These are phyloP conservation scores for Heliconius sara DNA, from an alignment of 2,888 invertebrate species.

Conservation along the genomic window DNA sequence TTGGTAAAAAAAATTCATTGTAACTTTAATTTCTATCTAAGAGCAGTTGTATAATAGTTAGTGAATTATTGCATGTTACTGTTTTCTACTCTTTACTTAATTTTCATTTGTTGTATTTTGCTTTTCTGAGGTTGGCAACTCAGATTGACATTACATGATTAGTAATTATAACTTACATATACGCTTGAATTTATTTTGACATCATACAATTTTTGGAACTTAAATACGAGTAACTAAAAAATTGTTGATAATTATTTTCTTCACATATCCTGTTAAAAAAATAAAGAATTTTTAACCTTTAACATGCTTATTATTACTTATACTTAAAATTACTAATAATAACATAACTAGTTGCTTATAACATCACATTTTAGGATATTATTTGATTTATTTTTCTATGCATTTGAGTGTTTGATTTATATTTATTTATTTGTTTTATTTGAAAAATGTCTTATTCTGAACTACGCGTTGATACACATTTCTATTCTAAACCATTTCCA, in stretches of 20 bases:
- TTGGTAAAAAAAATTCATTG: too few species aligned
- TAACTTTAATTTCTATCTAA: too few species aligned
- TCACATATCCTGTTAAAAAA: neutral
- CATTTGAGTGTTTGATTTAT: neutral
- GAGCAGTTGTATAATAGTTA: too few species aligned
- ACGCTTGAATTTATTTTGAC: too few species aligned
- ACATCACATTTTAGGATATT: neutral
- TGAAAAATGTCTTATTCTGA: constrained; percentile 28
- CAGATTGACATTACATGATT: too few species aligned
- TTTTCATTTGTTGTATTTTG: too few species aligned
- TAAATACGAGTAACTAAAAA: too few species aligned
- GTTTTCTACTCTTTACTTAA: too few species aligned
- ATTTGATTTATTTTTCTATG: neutral
- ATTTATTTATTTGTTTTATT: neutral
- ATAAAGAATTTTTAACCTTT: neutral
- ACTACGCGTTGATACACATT: constrained; percentile 41
- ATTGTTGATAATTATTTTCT: neutral
- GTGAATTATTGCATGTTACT: too few species aligned
- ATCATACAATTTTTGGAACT: too few species aligned
- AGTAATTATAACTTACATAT: too few species aligned
- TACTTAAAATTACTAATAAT: neutral
- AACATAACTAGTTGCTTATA: neutral
- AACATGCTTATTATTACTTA: constrained; percentile 3
- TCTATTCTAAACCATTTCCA: constrained; percentile 68
- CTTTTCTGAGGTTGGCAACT: too few species aligned